phyloP scores from a whole-genome alignment of 1,140 invertebrate genomes.

The Phymastichus coffea region DNA sequence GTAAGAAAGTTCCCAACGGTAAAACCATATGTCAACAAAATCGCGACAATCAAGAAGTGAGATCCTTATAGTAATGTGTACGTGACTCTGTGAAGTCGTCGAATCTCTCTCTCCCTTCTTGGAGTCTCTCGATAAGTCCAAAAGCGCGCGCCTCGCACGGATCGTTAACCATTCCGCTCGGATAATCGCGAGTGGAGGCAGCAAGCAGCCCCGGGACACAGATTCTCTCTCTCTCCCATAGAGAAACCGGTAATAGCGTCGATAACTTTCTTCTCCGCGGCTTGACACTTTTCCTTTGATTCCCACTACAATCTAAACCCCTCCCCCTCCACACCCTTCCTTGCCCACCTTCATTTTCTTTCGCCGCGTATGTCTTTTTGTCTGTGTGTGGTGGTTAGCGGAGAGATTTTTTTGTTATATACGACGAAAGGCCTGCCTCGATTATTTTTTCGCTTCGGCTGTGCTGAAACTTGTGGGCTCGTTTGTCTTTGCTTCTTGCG shows the following conservation, averaged over 20 bases:
- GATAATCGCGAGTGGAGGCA: conserved; percentile 29
- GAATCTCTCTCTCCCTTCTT: too few species aligned
- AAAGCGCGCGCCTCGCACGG: conserved; percentile 23
- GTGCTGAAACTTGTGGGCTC: too few species aligned
- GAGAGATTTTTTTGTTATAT: too few species aligned
- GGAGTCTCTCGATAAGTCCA: neutral
- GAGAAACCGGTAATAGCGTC: conserved; percentile 29
- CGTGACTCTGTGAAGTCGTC: neutral
- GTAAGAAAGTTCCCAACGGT: too few species aligned
- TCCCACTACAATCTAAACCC: too few species aligned
- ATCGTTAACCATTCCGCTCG: conserved; percentile 33
- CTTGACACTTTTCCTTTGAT: conserved; percentile 18
- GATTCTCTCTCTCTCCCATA: conserved; percentile 20
- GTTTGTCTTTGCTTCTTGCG: too few species aligned
- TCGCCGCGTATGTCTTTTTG: neutral
- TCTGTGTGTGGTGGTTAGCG: too few species aligned
- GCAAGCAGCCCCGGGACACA: too few species aligned
- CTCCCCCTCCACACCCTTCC: too few species aligned
- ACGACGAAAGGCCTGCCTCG: too few species aligned
- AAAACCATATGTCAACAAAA: neutral
- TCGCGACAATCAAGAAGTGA: conserved; percentile 32
- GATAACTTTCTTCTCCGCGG: conserved; percentile 26
- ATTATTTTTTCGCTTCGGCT: too few species aligned
- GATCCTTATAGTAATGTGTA: conserved; percentile 1
- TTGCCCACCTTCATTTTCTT: too few species aligned